Evolutionary conservation across 2,797 vertebrate genomes (phyloP).

Genomic region (Octomys mimax): DNA sequence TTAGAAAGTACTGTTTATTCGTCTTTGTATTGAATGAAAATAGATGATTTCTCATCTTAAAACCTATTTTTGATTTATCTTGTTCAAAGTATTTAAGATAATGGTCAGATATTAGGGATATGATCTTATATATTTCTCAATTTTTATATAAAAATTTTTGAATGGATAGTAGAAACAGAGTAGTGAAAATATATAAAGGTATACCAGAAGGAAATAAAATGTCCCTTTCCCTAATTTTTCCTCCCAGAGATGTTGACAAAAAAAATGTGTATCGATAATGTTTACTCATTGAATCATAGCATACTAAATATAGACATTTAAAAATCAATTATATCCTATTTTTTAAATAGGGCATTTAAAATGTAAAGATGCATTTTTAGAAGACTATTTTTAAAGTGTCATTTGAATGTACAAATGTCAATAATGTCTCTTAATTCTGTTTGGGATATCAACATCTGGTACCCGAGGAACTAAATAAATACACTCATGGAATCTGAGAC

Average conservation of each 20-base stretch:
- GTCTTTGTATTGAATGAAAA: neutral
- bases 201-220: neutral
- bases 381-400: neutral
- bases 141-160: neutral
- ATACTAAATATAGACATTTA: neutral
- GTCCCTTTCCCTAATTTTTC: neutral
- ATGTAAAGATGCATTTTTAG: neutral
- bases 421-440: neutral
- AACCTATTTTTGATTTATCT: neutral
- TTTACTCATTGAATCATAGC: constrained; percentile 1
- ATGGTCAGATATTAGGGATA: neutral
- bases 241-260: neutral
- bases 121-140: neutral
- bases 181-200: neutral
- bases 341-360: neutral
- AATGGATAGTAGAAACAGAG: neutral
- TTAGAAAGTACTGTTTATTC: neutral
- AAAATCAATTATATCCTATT: neutral
- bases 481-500: neutral
- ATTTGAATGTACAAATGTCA: neutral
- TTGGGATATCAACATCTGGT: constrained; percentile 28
- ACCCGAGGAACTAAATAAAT: constrained; percentile 17
- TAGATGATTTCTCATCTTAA: neutral
- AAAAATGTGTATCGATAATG: neutral
- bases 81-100: constrained; percentile 21